Conservation (phyloP, 2,797 vertebrate genomes). For the Tokudaia muenninki region DNA sequence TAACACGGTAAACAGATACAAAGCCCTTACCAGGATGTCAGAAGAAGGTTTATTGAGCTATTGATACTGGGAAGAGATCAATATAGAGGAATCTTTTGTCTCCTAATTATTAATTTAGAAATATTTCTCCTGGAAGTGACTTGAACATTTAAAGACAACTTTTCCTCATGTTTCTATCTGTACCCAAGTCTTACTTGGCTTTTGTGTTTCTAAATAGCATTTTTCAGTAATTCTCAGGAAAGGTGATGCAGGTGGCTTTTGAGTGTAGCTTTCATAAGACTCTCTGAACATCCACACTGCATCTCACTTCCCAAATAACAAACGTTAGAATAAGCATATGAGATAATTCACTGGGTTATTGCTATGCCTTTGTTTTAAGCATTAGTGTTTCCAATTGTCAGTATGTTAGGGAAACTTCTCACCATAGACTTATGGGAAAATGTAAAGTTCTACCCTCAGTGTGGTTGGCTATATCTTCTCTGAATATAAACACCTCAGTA, state of each 20-base stretch:
- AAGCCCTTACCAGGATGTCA: neutral
- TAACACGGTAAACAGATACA: neutral
- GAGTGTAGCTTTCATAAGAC: fast-evolving
- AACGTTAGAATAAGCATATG: neutral
- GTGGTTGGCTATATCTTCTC: neutral
- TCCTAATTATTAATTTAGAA: constrained; percentile 62
- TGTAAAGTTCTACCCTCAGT: neutral
- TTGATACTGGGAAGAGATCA: neutral
- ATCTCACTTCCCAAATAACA: neutral
- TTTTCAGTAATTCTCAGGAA: neutral
- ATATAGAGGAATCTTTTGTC: neutral
- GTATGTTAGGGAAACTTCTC: neutral
- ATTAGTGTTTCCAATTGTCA: neutral
- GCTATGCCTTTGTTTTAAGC: neutral
- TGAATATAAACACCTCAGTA: neutral
- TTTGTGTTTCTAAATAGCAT: neutral
- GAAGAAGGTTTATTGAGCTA: neutral
- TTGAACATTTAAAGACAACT: neutral
- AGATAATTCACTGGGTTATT: neutral
- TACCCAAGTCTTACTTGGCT: neutral
- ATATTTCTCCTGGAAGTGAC: constrained; percentile 9
- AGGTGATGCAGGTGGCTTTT: no score
- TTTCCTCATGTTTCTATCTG: neutral
- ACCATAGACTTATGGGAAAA: neutral
- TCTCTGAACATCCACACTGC: fast-evolving